A percentile compares a stretch with the other conserved stretches of the same genome.
Conservation (phyloP, 2,888 invertebrate genomes). For the Frankliniella fusca region DNA sequence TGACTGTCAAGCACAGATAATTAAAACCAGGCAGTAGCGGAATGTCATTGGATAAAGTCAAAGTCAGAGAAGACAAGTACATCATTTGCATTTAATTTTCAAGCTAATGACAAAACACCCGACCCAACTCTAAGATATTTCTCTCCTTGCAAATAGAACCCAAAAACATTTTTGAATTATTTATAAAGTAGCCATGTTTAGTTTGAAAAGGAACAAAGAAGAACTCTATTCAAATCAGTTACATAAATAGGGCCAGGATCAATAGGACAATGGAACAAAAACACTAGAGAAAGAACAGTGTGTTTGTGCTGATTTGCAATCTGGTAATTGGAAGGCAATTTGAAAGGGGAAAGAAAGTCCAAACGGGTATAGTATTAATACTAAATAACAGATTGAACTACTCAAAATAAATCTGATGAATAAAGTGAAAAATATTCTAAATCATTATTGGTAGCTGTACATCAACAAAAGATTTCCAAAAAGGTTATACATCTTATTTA, state of each 20-base stretch:
- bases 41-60: slow-evolving; percentile 16
- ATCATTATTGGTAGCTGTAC: background rate
- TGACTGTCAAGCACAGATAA: background rate
- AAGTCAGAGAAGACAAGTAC: background rate
- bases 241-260: background rate
- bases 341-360: background rate
- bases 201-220: no score
- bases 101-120: background rate
- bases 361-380: background rate
- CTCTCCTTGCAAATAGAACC: no score
- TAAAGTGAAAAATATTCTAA: background rate
- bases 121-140: no score
- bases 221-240: no score
- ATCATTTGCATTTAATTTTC: background rate
- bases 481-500: slow-evolving; percentile 3
- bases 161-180: no score
- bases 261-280: background rate
- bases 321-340: background rate
- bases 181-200: no score
- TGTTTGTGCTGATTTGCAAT: background rate
- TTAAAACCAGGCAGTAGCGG: slow-evolving; percentile 1
- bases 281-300: background rate
- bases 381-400: no score
- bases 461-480: background rate
- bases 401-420: background rate